phyloP scores from a whole-genome alignment of 2,113 vertebrate genomes.

The Mustelus asterias region DNA sequence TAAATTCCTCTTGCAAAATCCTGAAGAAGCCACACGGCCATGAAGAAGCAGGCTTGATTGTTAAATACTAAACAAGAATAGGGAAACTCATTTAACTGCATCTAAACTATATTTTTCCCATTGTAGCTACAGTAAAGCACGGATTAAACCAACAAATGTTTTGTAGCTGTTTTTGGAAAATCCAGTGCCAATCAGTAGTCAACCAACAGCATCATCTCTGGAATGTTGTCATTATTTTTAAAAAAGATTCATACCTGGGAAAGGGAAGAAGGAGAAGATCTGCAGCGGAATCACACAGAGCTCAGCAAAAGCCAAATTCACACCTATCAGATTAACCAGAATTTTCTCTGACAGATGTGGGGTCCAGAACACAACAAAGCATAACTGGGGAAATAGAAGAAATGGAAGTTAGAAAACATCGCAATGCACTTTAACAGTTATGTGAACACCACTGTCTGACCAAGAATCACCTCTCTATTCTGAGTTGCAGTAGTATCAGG shows the following conservation, averaged over 20 bases:
- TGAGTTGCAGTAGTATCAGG: background rate
- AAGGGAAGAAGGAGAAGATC: conserved; percentile 94
- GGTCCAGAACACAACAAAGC: conserved; percentile 94
- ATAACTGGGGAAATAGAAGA: conserved; percentile 63
- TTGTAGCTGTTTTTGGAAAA: background rate
- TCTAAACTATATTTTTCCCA: background rate
- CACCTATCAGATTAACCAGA: conserved; percentile 86
- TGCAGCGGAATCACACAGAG: conserved; percentile 83
- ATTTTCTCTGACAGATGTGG: conserved; percentile 89
- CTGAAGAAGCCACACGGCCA: background rate
- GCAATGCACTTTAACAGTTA: background rate
- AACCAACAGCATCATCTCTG: background rate
- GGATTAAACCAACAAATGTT: background rate
- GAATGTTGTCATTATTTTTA: background rate
- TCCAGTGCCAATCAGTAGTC: background rate
- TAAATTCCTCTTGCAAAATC: background rate
- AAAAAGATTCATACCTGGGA: conserved; percentile 75
- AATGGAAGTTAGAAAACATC: background rate
- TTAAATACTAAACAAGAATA: background rate
- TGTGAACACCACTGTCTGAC: background rate
- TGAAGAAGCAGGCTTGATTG: background rate
- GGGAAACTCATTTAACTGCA: too few relatives aligned
- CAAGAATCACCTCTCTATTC: background rate
- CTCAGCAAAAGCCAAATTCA: conserved; percentile 80
- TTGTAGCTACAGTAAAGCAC: background rate